These are phyloP conservation scores for Bovichtus variegatus DNA, from an alignment of 2,797 vertebrate genomes.

Conservation along the genomic window DNA sequence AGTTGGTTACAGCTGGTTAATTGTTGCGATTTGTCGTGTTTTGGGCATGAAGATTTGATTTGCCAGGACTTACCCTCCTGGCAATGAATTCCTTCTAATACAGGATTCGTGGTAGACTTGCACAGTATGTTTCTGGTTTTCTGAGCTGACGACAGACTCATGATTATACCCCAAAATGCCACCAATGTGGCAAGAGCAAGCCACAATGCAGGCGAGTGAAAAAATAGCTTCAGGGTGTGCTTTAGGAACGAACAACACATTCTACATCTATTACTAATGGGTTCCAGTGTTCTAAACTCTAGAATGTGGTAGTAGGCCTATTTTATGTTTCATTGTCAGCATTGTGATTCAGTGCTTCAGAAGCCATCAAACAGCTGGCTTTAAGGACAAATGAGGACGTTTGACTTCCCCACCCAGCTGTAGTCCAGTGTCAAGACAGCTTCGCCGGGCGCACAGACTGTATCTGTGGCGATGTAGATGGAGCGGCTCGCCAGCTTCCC, in stretches of 20 bases:
- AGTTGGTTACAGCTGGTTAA: background rate
- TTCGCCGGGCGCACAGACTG: background rate
- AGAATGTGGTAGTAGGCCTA: background rate
- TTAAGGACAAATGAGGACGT: background rate
- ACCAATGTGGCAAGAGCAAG: slow-evolving; percentile 5
- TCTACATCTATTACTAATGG: slow-evolving; percentile 6
- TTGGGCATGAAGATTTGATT: background rate
- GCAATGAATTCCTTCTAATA: background rate
- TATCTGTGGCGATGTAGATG: slow-evolving; percentile 18
- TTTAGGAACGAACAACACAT: slow-evolving; percentile 18
- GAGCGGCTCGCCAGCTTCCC: background rate
- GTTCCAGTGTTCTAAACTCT: background rate
- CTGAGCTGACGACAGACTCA: background rate
- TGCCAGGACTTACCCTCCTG: background rate
- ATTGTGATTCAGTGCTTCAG: too few relatives aligned
- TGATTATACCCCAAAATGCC: slow-evolving; percentile 6
- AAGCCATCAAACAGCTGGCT: slow-evolving; percentile 40
- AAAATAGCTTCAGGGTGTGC: slow-evolving; percentile 3
- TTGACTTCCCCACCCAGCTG: slow-evolving; percentile 15
- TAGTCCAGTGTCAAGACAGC: slow-evolving; percentile 6
- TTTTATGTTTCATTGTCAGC: background rate
- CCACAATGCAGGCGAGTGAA: background rate
- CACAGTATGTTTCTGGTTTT: background rate
- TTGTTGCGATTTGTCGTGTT: background rate
- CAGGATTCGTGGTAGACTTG: background rate